Conservation (phyloP, 2,113 vertebrate species). For the Smithornis capensis region DNA sequence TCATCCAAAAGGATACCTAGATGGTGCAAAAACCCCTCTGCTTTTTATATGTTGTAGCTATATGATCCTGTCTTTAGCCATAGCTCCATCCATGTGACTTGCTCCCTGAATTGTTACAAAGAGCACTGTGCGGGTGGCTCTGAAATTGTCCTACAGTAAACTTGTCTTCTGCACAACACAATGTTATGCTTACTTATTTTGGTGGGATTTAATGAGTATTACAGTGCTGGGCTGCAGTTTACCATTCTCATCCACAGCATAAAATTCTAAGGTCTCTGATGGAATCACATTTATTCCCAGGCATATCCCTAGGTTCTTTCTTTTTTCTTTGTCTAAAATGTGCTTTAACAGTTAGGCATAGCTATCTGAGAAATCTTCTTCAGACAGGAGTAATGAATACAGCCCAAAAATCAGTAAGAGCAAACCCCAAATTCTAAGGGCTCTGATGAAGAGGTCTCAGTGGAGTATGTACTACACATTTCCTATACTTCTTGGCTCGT, state of each 20-base stretch:
- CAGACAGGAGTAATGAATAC: neutral
- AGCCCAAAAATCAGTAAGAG: neutral
- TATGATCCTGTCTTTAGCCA: neutral
- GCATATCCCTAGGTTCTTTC: neutral
- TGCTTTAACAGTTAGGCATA: neutral
- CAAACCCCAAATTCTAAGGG: neutral
- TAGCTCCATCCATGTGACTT: neutral
- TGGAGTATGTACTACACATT: neutral
- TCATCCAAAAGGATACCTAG: neutral
- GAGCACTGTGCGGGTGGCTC: fast-evolving
- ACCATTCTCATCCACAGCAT: neutral
- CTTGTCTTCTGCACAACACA: neutral
- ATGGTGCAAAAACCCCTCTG: neutral
- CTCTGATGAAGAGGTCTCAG: neutral
- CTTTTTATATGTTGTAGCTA: neutral
- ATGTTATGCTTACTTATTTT: neutral
- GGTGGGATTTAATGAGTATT: neutral
- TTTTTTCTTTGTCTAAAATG: neutral
- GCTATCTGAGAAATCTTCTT: neutral
- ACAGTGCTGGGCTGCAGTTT: neutral
- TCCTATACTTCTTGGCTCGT: neutral
- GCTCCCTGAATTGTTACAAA: neutral
- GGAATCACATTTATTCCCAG: neutral
- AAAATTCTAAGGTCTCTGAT: neutral
- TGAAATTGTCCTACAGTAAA: neutral